phyloP scores from a whole-genome alignment of 2,797 vertebrate genomes.

The Mastacembelus armatus region DNA sequence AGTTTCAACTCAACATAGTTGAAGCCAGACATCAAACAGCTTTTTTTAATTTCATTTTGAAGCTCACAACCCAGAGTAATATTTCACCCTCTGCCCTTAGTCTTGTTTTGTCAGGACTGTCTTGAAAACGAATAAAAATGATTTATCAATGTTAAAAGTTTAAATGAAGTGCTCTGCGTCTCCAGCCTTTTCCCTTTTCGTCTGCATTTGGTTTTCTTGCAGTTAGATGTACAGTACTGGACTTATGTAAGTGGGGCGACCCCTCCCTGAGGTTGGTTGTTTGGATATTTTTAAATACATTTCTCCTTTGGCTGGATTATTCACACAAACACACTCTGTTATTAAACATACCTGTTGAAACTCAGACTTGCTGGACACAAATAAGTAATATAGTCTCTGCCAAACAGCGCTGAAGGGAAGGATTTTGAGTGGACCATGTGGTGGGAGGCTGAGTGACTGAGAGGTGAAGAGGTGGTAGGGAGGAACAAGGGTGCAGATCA shows the following conservation, averaged over 20 bases:
- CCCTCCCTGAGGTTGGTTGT: conserved; percentile 58
- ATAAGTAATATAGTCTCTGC: background rate
- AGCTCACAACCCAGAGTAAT: background rate
- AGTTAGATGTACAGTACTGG: conserved; percentile 8
- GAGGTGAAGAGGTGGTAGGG: conserved; percentile 40
- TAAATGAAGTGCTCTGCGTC: background rate
- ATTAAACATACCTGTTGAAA: background rate
- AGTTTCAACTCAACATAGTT: background rate
- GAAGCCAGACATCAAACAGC: background rate
- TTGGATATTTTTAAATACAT: conserved; percentile 72
- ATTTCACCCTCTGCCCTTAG: conserved; percentile 6
- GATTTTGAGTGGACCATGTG: background rate
- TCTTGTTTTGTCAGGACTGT: background rate
- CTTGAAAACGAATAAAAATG: background rate
- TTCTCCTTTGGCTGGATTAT: conserved; percentile 57
- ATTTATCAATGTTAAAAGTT: background rate
- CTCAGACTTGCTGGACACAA: background rate
- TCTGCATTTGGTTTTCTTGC: conserved; percentile 17
- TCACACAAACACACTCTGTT: conserved; percentile 15
- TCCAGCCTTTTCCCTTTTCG: background rate
- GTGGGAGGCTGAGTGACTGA: conserved; percentile 28
- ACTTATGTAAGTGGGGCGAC: conserved; percentile 63
- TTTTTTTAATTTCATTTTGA: conserved; percentile 8
- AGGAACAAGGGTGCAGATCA: conserved; percentile 47
- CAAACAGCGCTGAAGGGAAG: background rate